Base-by-base conservation (phyloP, 2,888 invertebrate genomes). In the Tortricodes alternella region DNA sequence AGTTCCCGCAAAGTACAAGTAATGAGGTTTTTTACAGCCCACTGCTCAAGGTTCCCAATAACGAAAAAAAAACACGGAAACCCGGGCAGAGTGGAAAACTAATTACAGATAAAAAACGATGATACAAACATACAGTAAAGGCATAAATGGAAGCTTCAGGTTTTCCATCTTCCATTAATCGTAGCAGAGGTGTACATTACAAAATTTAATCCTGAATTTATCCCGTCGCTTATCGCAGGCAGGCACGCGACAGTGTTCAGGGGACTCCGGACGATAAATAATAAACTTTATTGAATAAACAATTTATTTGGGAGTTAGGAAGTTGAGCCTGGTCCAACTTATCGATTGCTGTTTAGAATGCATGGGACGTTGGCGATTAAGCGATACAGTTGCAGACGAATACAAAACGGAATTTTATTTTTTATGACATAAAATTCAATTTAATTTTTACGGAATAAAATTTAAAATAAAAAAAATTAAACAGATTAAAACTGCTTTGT, bases 241-340 rank as follows among this genome's bases (percentile, higher is more conserved):
- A 23, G 37, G 53, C 62, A 60, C 60, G 44, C 60, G 55, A 56
- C 58, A 53, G 43, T 53, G 53, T 15, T 29, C 52, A 53, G 48
- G 46, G 50, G 58, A 46, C 59, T 55, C 50, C 27, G 23, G 37
- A 37, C 61, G 53, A 63, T 63, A 62, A 63, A 61, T 62, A 66
- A 61, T 60, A 62, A 62, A 64, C 48, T 62, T 62, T 46, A 59
- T 56, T 48, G 61, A 53, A 62, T 61, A 61, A 62, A 61, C 60
- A 62, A 64, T 62, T 64, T 64, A 57, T 52, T 35, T 23, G 32
- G n/a, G 43, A 41, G 27, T 51, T 46, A 16, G 53, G 35, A 24
- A 19, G 29, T 2, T 15, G 18, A 6, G 46, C 24, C 35, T 24
- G 32, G 52, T 19, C 46, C 21, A 37, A 48, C 18, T 46, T 46